Percentiles rank a stretch among this genome's conserved stretches.
Evolutionary conservation across 2,113 vertebrate genomes (phyloP).

Genomic region (Hydrolagus affinis): DNA sequence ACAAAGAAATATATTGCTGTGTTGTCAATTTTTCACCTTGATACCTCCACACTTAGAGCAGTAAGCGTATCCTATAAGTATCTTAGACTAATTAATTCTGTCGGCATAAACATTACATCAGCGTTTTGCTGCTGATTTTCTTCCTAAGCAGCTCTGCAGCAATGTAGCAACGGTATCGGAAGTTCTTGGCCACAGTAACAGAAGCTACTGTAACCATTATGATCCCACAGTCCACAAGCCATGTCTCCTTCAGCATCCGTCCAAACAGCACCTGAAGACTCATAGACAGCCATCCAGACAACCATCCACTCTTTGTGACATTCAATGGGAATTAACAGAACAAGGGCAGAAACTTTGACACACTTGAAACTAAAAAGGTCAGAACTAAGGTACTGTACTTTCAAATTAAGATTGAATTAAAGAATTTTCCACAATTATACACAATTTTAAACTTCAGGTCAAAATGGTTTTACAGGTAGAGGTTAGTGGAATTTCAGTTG

Average conservation of each 20-base stretch:
- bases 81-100: neutral
- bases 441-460: too few species aligned
- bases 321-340: neutral
- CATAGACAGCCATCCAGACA: too few species aligned
- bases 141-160: neutral
- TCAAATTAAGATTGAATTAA: too few species aligned
- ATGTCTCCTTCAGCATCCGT: neutral
- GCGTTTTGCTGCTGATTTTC: neutral
- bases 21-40: neutral
- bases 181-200: neutral
- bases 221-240: neutral
- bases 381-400: too few species aligned
- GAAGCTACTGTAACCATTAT: neutral
- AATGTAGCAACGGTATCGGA: neutral
- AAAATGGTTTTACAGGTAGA: too few species aligned
- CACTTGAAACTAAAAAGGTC: too few species aligned
- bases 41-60: neutral
- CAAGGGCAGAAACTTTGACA: neutral
- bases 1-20: too few species aligned
- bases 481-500: too few species aligned
- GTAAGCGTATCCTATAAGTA: neutral
- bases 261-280: neutral
- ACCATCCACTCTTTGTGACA: neutral
- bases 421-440: too few species aligned
- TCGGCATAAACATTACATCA: neutral